Evolutionary conservation across 2,113 vertebrate species (phyloP).

Genomic region (Sphaerodactylus townsendi): DNA sequence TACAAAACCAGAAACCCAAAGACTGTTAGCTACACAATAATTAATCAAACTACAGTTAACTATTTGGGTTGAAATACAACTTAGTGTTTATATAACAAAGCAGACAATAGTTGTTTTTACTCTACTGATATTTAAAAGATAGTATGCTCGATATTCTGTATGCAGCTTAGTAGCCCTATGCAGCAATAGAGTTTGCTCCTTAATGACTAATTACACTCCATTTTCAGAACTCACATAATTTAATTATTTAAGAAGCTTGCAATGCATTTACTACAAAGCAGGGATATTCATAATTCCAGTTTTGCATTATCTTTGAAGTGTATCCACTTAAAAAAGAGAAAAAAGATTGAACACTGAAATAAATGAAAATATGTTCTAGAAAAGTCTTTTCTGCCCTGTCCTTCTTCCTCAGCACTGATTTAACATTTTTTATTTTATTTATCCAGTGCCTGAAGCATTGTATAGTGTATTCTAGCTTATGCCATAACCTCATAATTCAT

Average conservation of each 20-base stretch:
- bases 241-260: constrained; percentile 75
- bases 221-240: constrained; percentile 71
- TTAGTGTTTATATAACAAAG: constrained; percentile 41
- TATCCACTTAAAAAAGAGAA: constrained; percentile 43
- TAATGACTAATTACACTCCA: constrained; percentile 74
- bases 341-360: constrained; percentile 54
- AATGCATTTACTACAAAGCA: constrained; percentile 69
- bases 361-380: constrained; percentile 60
- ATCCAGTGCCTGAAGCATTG: constrained; percentile 33
- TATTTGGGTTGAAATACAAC: constrained; percentile 32
- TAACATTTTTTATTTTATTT: constrained; percentile 57
- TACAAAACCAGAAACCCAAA: constrained; percentile 38
- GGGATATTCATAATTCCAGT: constrained; percentile 61
- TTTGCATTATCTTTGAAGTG: constrained; percentile 74
- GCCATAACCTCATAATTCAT: constrained; percentile 18
- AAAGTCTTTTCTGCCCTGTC: constrained; percentile 37
- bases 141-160: constrained; percentile 42
- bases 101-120: constrained; percentile 54
- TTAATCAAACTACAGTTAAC: constrained; percentile 47
- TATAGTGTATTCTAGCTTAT: constrained; percentile 30
- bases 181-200: constrained; percentile 67
- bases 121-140: constrained; percentile 33
- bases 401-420: constrained; percentile 20
- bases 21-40: constrained; percentile 26
- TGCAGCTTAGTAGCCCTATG: constrained; percentile 40